phyloP scores from a whole-genome alignment of 2,888 invertebrate species.

The Sesia bembeciformis region DNA sequence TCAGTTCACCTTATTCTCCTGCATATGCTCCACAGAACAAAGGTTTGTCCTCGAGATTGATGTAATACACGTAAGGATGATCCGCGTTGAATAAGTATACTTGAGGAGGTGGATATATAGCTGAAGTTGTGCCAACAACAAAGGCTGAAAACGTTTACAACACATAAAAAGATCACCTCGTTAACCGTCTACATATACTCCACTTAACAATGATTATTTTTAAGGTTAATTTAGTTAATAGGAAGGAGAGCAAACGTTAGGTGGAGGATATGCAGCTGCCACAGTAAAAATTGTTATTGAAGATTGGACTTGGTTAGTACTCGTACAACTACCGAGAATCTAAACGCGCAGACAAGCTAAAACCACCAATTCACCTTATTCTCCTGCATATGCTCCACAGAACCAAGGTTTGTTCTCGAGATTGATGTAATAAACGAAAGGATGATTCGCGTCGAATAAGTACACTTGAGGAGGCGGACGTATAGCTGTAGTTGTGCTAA shows the following conservation, averaged over 20 bases:
- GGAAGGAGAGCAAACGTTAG: too few species aligned
- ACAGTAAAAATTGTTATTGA: too few species aligned
- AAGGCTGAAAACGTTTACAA: conserved; percentile 11
- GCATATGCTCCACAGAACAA: conserved; percentile 1
- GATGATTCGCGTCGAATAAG: not conserved
- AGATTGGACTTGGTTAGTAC: too few species aligned
- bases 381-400: not conserved
- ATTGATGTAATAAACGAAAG: not conserved
- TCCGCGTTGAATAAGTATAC: not conserved
- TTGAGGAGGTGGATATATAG: not conserved
- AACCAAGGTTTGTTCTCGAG: not conserved
- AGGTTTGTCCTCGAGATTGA: not conserved
- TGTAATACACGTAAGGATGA: not conserved
- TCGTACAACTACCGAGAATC: too few species aligned
- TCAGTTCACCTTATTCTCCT: not conserved
- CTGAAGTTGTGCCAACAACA: conserved; percentile 8
- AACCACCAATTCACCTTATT: not conserved
- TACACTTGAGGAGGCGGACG: not conserved
- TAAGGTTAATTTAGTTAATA: too few species aligned
- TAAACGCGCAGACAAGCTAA: too few species aligned
- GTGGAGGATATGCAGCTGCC: too few species aligned
- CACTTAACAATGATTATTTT: too few species aligned
- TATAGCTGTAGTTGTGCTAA: conserved; percentile 8
- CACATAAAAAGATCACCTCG: not conserved
- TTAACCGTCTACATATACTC: too few species aligned